Conservation (phyloP, 2,888 invertebrate species). For the Noctua pronuba region DNA sequence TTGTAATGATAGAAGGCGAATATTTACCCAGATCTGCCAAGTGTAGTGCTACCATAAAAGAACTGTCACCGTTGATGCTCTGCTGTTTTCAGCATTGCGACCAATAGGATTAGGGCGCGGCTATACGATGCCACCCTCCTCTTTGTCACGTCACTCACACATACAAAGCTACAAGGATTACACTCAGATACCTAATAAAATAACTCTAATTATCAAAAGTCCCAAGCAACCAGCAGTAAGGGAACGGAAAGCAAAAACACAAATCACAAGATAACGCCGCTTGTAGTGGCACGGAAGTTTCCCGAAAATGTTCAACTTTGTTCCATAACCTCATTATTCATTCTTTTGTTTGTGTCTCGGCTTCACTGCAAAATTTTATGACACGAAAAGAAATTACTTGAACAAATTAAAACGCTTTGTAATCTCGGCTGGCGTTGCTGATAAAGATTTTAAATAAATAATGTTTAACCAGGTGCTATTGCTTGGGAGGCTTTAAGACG, state of each 20-base stretch:
- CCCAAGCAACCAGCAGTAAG: conserved; percentile 50
- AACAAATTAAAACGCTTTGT: conserved; percentile 86
- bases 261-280: conserved; percentile 83
- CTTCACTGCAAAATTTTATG: conserved; percentile 85
- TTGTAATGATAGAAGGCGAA: no score
- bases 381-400: conserved; percentile 86
- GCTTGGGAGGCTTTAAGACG: conserved; percentile 9
- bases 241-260: conserved; percentile 78
- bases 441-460: conserved; percentile 68
- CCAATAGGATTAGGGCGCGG: not conserved
- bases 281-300: conserved; percentile 83
- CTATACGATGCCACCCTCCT: not conserved
- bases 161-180: not conserved
- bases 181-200: conserved; percentile 24
- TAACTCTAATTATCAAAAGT: conserved; percentile 48
- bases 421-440: conserved; percentile 73
- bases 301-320: conserved; percentile 87
- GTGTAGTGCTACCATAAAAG: no score
- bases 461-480: conserved; percentile 52
- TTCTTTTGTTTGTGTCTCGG: conserved; percentile 87
- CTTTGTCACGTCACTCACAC: conserved; percentile 21
- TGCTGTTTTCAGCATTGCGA: not conserved
- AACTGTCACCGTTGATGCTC: not conserved
- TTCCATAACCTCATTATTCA: conserved; percentile 88
- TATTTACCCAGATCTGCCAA: no score